Percentiles rank a stretch among this genome's conserved stretches.
phyloP scores from a whole-genome alignment of 2,888 invertebrate genomes.

The Bombylius major region DNA sequence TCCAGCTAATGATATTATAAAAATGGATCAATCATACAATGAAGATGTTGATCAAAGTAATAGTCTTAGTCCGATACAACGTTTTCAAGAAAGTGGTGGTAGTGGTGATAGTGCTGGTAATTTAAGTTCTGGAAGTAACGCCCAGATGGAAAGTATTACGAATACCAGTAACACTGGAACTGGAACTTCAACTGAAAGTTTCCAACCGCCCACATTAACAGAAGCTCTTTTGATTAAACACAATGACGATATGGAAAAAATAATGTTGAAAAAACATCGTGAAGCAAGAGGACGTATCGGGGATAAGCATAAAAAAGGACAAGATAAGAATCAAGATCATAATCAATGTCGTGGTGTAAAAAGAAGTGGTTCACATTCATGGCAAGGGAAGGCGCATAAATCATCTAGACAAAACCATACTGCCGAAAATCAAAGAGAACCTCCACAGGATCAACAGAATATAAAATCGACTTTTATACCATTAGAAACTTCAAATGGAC shows the following conservation, averaged over 20 bases:
- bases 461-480: background rate
- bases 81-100: constrained; percentile 43
- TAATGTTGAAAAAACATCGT: constrained; percentile 56
- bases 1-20: constrained; percentile 40
- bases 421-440: constrained; percentile 12
- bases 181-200: constrained; percentile 32
- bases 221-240: constrained; percentile 55
- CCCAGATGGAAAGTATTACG: constrained; percentile 41
- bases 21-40: constrained; percentile 34
- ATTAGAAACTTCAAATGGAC: background rate
- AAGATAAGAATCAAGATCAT: constrained; percentile 28
- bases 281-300: constrained; percentile 44
- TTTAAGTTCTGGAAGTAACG: constrained; percentile 45
- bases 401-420: constrained; percentile 41
- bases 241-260: constrained; percentile 71
- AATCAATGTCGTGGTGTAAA: constrained; percentile 44
- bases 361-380: constrained; percentile 47
- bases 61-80: constrained; percentile 26
- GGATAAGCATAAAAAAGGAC: constrained; percentile 33
- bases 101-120: constrained; percentile 48
- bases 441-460: constrained; percentile 18
- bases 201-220: constrained; percentile 44
- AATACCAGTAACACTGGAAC: constrained; percentile 38
- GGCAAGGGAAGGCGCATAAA: constrained; percentile 47
- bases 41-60: constrained; percentile 21